Base-by-base conservation (phyloP, 2,113 vertebrate genomes). In the Oreochromis niloticus region DNA sequence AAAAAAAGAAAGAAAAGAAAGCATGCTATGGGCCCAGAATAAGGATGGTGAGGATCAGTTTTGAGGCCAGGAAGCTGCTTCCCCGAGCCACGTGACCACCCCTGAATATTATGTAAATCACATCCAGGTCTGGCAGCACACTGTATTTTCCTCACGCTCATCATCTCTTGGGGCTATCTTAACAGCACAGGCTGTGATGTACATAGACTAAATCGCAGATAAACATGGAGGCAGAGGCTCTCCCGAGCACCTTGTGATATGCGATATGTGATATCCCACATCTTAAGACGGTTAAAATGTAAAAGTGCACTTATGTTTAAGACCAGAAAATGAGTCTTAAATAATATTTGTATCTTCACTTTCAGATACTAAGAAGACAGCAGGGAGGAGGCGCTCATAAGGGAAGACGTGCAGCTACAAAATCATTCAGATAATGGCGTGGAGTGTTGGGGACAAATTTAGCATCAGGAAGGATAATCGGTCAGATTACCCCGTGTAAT, bases 401-500 rank as follows among this genome's bases (percentile, higher is more conserved):
- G 79, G 32, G 46, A 55, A 6, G 3, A 14, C 17, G 34, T 1
- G 7, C 13, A 22, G 46, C 73, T 78, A 61, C 41, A 56, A 71
- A 46, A 87, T 84, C 68, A 59, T 61, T 19, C 48, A 36, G 24
- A 55, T 82, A 83, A 87, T 41, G 22, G 80, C 39, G 5, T 32
- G 34, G 30, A n/a, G 73, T 30, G 56, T 81, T 46, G 80, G 63
- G 56, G 73, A 87, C 86, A 83, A 81, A 91, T 84, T 87, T 83
- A 85, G 82, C 82, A 83, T 82, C 43, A 4, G 61, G 82, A 84
- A 59, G n/a, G 48, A 85, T 82, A 83, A 87, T 61, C 27, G 17
- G 27, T 78, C 73, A 27, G 73, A 78, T 78, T 78, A 78, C 73
- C 17, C 27, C 2, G 3, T 78, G 73, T 52, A 78, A 78, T 34